phyloP scores from a whole-genome alignment of 2,797 vertebrate genomes.

The Urophycis tenuis region DNA sequence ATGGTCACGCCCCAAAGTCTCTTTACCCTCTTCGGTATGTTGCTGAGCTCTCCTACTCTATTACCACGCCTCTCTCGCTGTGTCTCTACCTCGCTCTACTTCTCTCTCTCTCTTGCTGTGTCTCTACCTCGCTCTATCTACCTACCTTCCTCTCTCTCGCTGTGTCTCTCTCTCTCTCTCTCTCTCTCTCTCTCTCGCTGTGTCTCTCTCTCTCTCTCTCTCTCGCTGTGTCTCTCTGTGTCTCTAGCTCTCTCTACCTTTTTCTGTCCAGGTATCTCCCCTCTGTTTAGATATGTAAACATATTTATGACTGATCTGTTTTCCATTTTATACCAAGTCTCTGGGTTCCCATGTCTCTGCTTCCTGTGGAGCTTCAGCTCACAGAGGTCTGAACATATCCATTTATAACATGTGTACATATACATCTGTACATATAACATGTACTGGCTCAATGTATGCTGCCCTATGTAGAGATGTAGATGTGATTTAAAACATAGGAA shows the following conservation, averaged over 20 bases:
- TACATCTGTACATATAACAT: too few species aligned
- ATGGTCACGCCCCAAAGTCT: conserved; percentile 97
- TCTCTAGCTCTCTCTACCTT: conserved; percentile 37
- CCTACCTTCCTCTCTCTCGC: conserved; percentile 71
- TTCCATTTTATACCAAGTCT: background rate
- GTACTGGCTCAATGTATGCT: background rate
- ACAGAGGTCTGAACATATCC: too few species aligned
- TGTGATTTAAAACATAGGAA: too few species aligned
- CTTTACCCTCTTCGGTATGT: conserved; percentile 98
- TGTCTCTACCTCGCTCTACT: conserved; percentile 49
- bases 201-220: conserved; percentile 38
- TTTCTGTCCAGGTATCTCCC: conserved; percentile 11
- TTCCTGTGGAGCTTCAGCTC: background rate
- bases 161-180: conserved; percentile 49
- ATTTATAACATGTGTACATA: too few species aligned
- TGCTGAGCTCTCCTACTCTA: conserved; percentile 79
- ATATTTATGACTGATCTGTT: background rate
- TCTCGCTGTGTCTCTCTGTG: conserved; percentile 32
- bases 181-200: background rate
- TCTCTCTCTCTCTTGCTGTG: background rate
- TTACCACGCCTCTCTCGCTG: conserved; percentile 68
- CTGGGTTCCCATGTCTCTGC: conserved; percentile 27
- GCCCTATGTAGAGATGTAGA: too few species aligned
- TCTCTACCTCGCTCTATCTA: background rate
- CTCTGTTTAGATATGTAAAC: background rate